Percentiles rank a stretch among this genome's conserved stretches.
These are phyloP conservation scores for Tanypteryx hageni DNA, from an alignment of 2,888 invertebrate species.

Conservation along the genomic window DNA sequence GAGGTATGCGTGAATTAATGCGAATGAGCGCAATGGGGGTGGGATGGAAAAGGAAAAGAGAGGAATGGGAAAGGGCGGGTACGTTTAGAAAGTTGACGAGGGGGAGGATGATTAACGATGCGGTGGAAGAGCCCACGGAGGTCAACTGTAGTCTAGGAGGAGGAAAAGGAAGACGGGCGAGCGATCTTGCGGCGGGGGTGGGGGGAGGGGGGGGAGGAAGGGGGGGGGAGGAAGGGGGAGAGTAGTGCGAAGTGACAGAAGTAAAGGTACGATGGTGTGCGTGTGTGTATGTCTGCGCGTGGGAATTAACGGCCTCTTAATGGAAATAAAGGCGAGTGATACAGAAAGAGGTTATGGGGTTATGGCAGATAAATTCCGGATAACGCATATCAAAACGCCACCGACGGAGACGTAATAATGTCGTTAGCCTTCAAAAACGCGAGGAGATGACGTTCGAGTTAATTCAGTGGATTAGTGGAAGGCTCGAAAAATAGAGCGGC, in stretches of 20 bases:
- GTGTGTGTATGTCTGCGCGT: background rate
- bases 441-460: too few species aligned
- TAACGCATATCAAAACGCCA: background rate
- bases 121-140: constrained; percentile 34
- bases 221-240: background rate
- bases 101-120: constrained; percentile 56
- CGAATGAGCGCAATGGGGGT: background rate
- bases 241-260: background rate
- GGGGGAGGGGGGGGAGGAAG: constrained; percentile 5
- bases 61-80: background rate
- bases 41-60: background rate
- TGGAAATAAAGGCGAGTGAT: constrained; percentile 7
- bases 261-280: background rate
- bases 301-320: constrained; percentile 6
- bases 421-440: too few species aligned
- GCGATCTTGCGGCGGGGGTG: background rate
- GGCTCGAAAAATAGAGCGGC: too few species aligned
- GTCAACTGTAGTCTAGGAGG: constrained; percentile 55
- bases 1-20: constrained; percentile 54
- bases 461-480: too few species aligned
- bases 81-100: constrained; percentile 11
- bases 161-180: constrained; percentile 16
- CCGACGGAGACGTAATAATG: background rate
- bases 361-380: background rate
- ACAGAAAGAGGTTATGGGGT: constrained; percentile 3